Evolutionary conservation across 2,113 vertebrate species (phyloP).

Genomic region (Tricholaema leucomelas): DNA sequence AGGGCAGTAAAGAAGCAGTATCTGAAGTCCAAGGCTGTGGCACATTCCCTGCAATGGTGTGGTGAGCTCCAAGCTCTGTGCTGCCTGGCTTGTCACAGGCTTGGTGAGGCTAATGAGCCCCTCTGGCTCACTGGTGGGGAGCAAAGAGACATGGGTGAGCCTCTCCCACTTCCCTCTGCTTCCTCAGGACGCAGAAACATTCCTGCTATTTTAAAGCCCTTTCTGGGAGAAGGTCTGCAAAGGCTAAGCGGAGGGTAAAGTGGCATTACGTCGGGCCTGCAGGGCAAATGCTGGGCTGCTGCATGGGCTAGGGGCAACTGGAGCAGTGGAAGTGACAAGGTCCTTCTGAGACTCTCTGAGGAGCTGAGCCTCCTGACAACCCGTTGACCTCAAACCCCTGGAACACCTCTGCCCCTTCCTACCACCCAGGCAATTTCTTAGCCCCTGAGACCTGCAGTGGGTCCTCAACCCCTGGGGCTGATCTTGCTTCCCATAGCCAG

Average conservation of each 20-base stretch:
- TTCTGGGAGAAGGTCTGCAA: background rate
- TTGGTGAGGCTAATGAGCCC: fast-evolving
- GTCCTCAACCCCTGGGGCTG: background rate
- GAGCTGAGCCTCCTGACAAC: background rate
- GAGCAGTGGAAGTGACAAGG: background rate
- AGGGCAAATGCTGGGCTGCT: background rate
- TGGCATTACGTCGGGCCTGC: fast-evolving
- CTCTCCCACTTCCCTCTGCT: background rate
- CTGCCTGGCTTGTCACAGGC: background rate
- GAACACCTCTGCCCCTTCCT: background rate
- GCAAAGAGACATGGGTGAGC: fast-evolving
- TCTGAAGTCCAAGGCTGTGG: background rate
- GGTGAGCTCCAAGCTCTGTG: background rate
- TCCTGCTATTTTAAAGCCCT: background rate
- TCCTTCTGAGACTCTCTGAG: fast-evolving
- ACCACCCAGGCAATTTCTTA: fast-evolving
- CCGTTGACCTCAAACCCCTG: fast-evolving
- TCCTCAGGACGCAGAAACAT: background rate
- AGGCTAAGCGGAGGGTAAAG: background rate
- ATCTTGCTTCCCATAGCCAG: fast-evolving
- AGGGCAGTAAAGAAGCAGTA: background rate
- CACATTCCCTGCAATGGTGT: background rate
- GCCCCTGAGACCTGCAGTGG: background rate
- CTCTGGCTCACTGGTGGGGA: background rate
- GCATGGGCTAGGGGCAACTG: background rate